Percentiles rank a stretch among this genome's conserved stretches.
Conservation (phyloP, 2,888 invertebrate species). For the Euclidia mi region DNA sequence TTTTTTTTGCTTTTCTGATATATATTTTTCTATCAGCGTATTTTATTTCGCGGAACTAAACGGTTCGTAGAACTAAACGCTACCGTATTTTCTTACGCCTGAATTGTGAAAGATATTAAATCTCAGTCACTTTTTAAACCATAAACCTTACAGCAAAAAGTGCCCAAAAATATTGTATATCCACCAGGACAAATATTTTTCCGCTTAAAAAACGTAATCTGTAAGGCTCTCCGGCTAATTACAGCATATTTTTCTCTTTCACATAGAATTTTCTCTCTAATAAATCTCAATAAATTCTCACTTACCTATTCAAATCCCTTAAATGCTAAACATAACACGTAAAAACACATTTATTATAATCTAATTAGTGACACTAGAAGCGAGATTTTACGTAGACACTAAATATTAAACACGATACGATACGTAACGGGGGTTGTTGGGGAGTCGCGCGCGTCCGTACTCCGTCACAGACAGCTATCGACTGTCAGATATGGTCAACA, state of each 20-base stretch:
- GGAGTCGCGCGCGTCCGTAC: constrained; percentile 64
- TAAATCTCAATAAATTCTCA: constrained; percentile 40
- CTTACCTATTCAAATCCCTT: constrained; percentile 62
- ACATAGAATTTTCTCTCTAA: constrained; percentile 28
- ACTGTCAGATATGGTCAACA: constrained; percentile 76
- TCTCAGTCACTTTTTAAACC: no score
- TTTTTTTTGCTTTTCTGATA: no score
- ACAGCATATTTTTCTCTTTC: constrained; percentile 51
- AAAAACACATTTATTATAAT: constrained; percentile 54
- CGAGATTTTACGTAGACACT: constrained; percentile 41
- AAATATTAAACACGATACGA: constrained; percentile 48
- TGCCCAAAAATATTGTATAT: constrained; percentile 8
- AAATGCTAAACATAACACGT: constrained; percentile 56
- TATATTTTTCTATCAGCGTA: no score
- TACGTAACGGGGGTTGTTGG: constrained; percentile 41
- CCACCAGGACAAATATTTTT: constrained; percentile 16
- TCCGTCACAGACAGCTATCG: constrained; percentile 71
- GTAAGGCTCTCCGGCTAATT: constrained; percentile 52
- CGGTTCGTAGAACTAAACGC: no score
- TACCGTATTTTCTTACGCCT: no score
- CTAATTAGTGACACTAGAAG: constrained; percentile 49
- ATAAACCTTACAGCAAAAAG: no score
- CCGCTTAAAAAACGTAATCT: neutral
- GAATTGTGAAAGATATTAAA: no score
- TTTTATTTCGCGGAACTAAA: no score